phyloP scores from a whole-genome alignment of 1,140 invertebrate genomes.

The Macrocentrus cingulum region DNA sequence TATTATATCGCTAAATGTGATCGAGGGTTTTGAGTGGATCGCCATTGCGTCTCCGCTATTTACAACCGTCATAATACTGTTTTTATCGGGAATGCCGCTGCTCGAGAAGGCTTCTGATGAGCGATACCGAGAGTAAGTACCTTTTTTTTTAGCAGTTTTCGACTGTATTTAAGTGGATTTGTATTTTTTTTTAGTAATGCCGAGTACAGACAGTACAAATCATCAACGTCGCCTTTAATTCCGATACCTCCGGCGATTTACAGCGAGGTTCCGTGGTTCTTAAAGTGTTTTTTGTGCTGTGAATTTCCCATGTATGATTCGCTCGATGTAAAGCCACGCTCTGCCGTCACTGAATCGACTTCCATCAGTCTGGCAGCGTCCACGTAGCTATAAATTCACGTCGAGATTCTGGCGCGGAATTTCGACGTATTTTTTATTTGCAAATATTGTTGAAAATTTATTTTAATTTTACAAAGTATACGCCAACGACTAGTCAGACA shows the following conservation, averaged over 20 bases:
- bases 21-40: conserved; percentile 79
- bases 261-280: conserved; percentile 74
- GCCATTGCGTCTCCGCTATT: conserved; percentile 87
- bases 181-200: conserved; percentile 65
- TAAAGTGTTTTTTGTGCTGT: conserved; percentile 83
- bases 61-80: conserved; percentile 84
- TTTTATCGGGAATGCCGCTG: conserved; percentile 83
- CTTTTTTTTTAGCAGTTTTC: too few species aligned
- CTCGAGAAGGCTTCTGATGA: conserved; percentile 84
- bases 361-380: conserved; percentile 73
- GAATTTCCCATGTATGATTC: conserved; percentile 86
- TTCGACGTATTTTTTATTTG: conserved; percentile 44
- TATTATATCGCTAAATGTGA: conserved; percentile 82
- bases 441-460: too few species aligned
- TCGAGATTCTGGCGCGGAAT: conserved; percentile 45
- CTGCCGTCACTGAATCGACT: conserved; percentile 72
- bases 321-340: conserved; percentile 66
- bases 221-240: conserved; percentile 82
- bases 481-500: too few species aligned
- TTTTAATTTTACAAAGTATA: too few species aligned
- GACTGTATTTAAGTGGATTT: too few species aligned
- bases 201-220: conserved; percentile 84
- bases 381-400: conserved; percentile 74
- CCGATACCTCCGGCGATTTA: conserved; percentile 84
- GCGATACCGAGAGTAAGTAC: conserved; percentile 81